Conservation (phyloP, 2,888 invertebrate genomes). For the Drosophila prolongata region DNA sequence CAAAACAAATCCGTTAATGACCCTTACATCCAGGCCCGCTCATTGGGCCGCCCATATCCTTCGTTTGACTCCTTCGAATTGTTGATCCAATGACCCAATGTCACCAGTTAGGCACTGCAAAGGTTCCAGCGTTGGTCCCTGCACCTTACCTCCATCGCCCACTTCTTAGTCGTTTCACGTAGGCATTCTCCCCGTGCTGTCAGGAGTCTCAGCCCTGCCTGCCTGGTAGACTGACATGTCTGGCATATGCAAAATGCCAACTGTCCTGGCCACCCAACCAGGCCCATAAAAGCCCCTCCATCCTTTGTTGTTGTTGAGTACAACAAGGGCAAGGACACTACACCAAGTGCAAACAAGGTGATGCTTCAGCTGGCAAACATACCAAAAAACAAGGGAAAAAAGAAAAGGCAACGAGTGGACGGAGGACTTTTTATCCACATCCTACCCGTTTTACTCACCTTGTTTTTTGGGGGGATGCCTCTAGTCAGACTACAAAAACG, state of each 20-base stretch:
- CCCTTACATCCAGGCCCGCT: background rate
- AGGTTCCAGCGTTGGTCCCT: conserved; percentile 5
- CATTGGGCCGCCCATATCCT: background rate
- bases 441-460: background rate
- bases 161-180: conserved; percentile 23
- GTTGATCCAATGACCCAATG: conserved; percentile 43
- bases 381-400: conserved; percentile 29
- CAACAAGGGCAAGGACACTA: conserved; percentile 69
- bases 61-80: conserved; percentile 2
- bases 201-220: conserved; percentile 13
- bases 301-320: conserved; percentile 33
- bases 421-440: conserved; percentile 37
- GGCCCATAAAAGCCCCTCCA: conserved; percentile 18
- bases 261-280: conserved; percentile 33
- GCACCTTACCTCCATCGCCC: conserved; percentile 7
- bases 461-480: conserved; percentile 45
- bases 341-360: conserved; percentile 63
- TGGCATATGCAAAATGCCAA: conserved; percentile 68
- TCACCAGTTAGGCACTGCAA: conserved; percentile 22
- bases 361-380: conserved; percentile 42
- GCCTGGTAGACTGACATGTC: conserved; percentile 50
- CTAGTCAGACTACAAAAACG: conserved; percentile 50
- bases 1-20: background rate
- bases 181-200: conserved; percentile 40
- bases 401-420: conserved; percentile 12